These are phyloP conservation scores for Limonius californicus DNA, from an alignment of 1,140 invertebrate genomes.

Conservation along the genomic window DNA sequence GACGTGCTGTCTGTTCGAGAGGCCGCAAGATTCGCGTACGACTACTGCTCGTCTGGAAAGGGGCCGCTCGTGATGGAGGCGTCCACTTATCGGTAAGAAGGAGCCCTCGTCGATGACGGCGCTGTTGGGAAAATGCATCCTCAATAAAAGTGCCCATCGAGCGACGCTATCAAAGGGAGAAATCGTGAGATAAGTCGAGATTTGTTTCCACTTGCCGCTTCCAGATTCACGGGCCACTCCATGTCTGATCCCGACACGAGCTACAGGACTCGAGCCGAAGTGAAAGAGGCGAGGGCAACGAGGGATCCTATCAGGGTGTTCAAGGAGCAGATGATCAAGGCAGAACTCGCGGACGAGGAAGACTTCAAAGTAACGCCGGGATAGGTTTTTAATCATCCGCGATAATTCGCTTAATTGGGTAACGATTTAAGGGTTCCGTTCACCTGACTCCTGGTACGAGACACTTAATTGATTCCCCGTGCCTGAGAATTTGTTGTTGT, in stretches of 20 bases:
- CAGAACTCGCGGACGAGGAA: constrained; percentile 65
- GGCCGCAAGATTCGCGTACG: constrained; percentile 77
- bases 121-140: constrained; percentile 14
- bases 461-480: no score
- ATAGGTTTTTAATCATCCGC: no score
- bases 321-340: constrained; percentile 70
- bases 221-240: constrained; percentile 62
- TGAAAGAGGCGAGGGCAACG: constrained; percentile 84
- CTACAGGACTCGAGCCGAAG: constrained; percentile 80
- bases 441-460: no score
- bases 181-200: no score
- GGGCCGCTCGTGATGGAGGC: constrained; percentile 77
- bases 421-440: no score
- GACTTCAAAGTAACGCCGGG: constrained; percentile 62
- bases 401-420: no score
- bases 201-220: no score
- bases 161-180: no score
- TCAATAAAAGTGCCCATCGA: no score
- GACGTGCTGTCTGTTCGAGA: constrained; percentile 62
- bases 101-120: constrained; percentile 8
- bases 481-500: no score
- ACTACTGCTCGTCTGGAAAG: constrained; percentile 75
- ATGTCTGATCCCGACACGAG: constrained; percentile 81
- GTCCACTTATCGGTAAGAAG: constrained; percentile 57
- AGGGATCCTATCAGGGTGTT: constrained; percentile 86